Base-by-base conservation (phyloP, 2,888 invertebrate genomes). In the Uropetala carovei region DNA sequence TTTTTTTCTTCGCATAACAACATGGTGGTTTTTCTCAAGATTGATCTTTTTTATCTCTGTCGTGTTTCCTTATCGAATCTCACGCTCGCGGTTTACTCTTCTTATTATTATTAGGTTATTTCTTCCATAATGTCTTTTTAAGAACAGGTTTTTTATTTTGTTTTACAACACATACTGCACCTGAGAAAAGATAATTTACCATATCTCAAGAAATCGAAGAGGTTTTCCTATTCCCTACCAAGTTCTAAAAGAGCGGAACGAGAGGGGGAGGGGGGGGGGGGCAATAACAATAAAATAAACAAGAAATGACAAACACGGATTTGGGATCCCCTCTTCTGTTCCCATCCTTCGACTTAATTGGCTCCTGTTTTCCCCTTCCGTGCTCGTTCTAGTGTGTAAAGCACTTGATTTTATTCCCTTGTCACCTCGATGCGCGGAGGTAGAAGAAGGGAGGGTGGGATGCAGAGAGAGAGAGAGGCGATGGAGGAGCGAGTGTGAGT, bases 341-440 rank as follows among this genome's bases (percentile, higher is more conserved):
- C 75, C 22, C 75, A 22, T 75, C 75, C 75, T 10, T 75, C 27
- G n/a, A 27, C 75, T 75, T 75, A 75, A 75, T 75, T 75, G 75
- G 75, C 75, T 75, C 75, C 75, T 75, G 75, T 75, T 75, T 75
- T 75, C 27, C 75, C 27, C 75, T 75, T 75, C 75, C 13, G 75
- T 75, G 75, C 27, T 75, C 75, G 75, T 75, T 75, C 75, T 75
- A 27, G 75, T 75, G 75, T 75, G 75, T 75, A 75, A 75, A 75
- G 75, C 75, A 75, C 75, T 75, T 22, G 75, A 22, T 75, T 75
- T 75, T 75, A 75, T 75, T 75, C 75, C 75, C 75, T 75, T 75
- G 75, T 75, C 75, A 75, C 75, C 75, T 75, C 75, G 75, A 75
- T 27, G 27, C 75, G 75, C 22, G 75, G 68, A 68, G 68, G 7